phyloP scores from a whole-genome alignment of 2,888 invertebrate genomes.

The Cotesia congregata region DNA sequence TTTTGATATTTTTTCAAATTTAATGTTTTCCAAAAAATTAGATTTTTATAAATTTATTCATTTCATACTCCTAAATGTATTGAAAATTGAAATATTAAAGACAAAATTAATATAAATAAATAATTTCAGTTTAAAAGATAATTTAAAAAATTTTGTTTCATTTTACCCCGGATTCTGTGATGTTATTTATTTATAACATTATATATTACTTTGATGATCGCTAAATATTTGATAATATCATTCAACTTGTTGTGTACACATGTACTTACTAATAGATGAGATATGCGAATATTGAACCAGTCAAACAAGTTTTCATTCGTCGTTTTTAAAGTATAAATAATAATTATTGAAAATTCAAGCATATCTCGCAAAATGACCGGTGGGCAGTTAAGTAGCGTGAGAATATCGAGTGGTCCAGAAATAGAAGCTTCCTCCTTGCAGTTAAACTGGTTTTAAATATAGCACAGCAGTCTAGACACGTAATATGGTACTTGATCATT shows the following conservation, averaged over 20 bases:
- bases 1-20: too few relatives aligned
- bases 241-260: not conserved
- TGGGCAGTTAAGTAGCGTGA: conserved; percentile 62
- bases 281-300: conserved; percentile 20
- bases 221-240: not conserved
- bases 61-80: too few relatives aligned
- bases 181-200: too few relatives aligned
- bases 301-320: conserved; percentile 45
- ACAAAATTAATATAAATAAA: too few relatives aligned
- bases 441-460: conserved; percentile 54
- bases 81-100: too few relatives aligned
- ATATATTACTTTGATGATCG: too few relatives aligned
- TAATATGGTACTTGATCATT: not conserved
- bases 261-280: not conserved
- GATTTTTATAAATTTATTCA: too few relatives aligned
- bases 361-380: conserved; percentile 60
- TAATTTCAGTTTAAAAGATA: too few relatives aligned
- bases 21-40: too few relatives aligned
- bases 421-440: conserved; percentile 31
- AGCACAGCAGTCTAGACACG: not conserved
- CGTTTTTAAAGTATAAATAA: conserved; percentile 14
- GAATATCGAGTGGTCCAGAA: conserved; percentile 62
- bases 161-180: too few relatives aligned
- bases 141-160: too few relatives aligned
- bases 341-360: conserved; percentile 42